Base-by-base conservation (phyloP, 1,140 invertebrate species). In the Achroia grisella region DNA sequence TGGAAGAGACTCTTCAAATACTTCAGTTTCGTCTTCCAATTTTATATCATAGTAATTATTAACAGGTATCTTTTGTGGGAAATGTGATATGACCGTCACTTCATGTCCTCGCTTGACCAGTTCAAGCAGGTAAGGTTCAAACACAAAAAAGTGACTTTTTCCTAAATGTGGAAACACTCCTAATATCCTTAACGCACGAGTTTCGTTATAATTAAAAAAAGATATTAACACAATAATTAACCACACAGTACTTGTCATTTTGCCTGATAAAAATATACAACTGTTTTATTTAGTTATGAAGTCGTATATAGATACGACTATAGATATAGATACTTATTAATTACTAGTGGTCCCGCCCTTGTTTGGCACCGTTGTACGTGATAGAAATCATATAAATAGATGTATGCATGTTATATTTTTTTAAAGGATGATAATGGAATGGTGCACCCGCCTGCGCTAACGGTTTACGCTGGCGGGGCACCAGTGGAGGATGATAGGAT, bases 91-190 rank as follows among this genome's bases (percentile, higher is more conserved):
- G 8, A 94, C 89, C 0, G 91, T 94, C 0, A 95, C 48, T 17
- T 93, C 84, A 59, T 95, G 92, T 8, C 92, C 92, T 45, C 88
- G 86, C 11, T 74, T 80, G 0, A 87, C 89, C 31, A 95, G 61
- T 46, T 89, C 90, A 10, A 88, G 74, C 46, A 94, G 69, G 1
- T 93, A 78, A 2, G 91, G 89, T 50, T 89, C 86, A 49, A 92
- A 91, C 15, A 92, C 90, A 27, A 90, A 86, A 55, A 91, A 92
- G 63, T 95, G 93, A 62, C 93, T 94, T 51, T 90, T 90, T 0
- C 92, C 91, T 0, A 88, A 87, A 67, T 93, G 90, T 0, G 90
- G 89, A 56, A 93, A 90, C 23, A 93, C 64, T 0, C 87, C 91
- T 4, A 94, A 64, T 17, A 94, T 90, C 27, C 76, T 78, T 4